Conservation (phyloP, 2,113 vertebrate species). For the Bujurquina vittata region DNA sequence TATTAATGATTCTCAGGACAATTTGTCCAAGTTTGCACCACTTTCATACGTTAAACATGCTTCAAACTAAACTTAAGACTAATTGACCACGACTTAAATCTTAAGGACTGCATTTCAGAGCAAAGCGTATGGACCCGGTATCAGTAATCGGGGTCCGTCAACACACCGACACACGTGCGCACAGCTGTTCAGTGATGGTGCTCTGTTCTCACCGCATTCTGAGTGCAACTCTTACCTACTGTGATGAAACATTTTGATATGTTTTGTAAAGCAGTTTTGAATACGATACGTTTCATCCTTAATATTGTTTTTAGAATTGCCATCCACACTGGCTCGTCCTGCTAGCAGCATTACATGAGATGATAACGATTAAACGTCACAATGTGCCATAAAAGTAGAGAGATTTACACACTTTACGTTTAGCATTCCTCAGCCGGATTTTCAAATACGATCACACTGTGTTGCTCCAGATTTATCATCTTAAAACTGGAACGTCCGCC, state of each 20-base stretch:
- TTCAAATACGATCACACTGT: slow-evolving; percentile 9
- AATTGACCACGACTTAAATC: not conserved
- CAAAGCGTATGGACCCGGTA: not conserved
- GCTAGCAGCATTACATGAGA: slow-evolving; percentile 11
- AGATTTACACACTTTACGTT: slow-evolving; percentile 33
- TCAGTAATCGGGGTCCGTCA: not conserved
- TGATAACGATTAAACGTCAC: slow-evolving; percentile 20
- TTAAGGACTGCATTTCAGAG: not conserved
- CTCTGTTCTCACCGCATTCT: slow-evolving; percentile 53
- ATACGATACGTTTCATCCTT: slow-evolving; percentile 29
- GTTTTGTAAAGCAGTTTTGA: slow-evolving; percentile 42
- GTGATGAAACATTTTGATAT: slow-evolving; percentile 57
- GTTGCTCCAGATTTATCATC: slow-evolving; percentile 9
- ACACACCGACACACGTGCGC: slow-evolving; percentile 16
- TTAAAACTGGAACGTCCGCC: slow-evolving; percentile 9
- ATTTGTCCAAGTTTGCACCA: not conserved
- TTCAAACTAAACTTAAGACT: not conserved
- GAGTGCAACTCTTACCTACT: slow-evolving; percentile 51
- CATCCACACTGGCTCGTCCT: slow-evolving; percentile 17
- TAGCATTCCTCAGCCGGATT: not conserved
- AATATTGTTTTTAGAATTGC: slow-evolving; percentile 32
- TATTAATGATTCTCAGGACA: not conserved
- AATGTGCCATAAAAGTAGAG: slow-evolving; percentile 65
- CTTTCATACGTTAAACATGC: not conserved
- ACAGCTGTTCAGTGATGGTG: slow-evolving; percentile 57